Evolutionary conservation across 2,888 invertebrate species (phyloP).

Genomic region (Tipula vernalis): DNA sequence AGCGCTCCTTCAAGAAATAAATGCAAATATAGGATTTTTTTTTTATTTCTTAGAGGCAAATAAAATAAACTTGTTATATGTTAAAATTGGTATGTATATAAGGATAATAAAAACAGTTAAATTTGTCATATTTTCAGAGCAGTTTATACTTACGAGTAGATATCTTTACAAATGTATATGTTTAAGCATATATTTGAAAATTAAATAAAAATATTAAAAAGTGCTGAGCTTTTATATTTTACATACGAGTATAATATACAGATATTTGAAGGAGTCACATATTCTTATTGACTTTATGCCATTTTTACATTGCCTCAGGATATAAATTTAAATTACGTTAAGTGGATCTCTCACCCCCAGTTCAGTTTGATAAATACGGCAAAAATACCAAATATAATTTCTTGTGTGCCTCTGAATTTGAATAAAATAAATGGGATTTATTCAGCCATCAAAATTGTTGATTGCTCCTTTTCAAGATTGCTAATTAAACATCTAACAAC

Average conservation of each 20-base stretch:
- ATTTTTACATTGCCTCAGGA: not conserved
- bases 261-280: not conserved
- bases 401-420: too few relatives aligned
- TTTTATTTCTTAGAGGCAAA: not conserved
- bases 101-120: conserved; percentile 4
- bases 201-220: not conserved
- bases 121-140: not conserved
- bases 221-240: not conserved
- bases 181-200: not conserved
- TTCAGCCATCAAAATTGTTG: too few relatives aligned
- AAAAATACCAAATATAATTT: too few relatives aligned
- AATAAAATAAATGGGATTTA: too few relatives aligned
- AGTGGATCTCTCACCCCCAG: not conserved
- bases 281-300: not conserved
- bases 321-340: not conserved
- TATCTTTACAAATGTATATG: not conserved
- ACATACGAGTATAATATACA: not conserved
- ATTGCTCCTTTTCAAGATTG: too few relatives aligned
- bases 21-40: not conserved
- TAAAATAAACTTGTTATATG: conserved; percentile 4
- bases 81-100: not conserved
- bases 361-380: too few relatives aligned
- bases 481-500: too few relatives aligned
- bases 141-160: not conserved
- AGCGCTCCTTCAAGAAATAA: not conserved